phyloP scores from a whole-genome alignment of 2,113 vertebrate genomes.

The Erythrocercus mccallii region DNA sequence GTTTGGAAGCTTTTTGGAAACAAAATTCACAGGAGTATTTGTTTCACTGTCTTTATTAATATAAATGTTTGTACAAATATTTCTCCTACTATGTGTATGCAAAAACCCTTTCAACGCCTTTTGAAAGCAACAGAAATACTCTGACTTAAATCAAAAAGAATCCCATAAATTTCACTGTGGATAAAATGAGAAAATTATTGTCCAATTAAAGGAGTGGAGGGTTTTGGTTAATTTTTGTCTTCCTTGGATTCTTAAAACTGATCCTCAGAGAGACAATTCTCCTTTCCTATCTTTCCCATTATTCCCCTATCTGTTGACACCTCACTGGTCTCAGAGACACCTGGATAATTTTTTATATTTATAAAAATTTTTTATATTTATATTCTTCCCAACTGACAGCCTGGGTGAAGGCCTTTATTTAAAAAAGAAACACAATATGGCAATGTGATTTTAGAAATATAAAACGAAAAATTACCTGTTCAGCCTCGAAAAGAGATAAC shows the following conservation, averaged over 20 bases:
- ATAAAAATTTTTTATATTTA: no score
- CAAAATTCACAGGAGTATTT: not conserved
- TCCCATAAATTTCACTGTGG: not conserved
- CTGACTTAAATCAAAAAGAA: not conserved
- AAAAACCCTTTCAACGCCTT: not conserved
- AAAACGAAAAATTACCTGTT: not conserved
- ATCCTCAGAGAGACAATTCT: not conserved
- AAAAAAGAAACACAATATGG: not conserved
- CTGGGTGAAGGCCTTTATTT: not conserved
- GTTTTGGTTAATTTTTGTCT: not conserved
- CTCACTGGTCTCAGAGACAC: not conserved
- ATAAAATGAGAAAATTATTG: not conserved
- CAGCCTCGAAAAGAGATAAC: not conserved
- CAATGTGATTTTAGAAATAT: not conserved
- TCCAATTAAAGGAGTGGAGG: not conserved
- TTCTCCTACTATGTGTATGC: not conserved
- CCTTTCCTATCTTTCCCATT: not conserved
- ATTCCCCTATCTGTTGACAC: not conserved
- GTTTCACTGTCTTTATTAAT: not conserved
- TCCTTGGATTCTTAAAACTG: not conserved
- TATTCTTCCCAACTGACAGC: not conserved
- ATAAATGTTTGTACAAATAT: not conserved
- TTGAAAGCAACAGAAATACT: not conserved
- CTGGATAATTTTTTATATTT: not conserved
- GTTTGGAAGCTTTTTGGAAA: not conserved